A percentile compares a stretch with the other conserved stretches of the same genome.
Evolutionary conservation across 2,113 vertebrate species (phyloP).

Genomic region (Thermophis baileyi): DNA sequence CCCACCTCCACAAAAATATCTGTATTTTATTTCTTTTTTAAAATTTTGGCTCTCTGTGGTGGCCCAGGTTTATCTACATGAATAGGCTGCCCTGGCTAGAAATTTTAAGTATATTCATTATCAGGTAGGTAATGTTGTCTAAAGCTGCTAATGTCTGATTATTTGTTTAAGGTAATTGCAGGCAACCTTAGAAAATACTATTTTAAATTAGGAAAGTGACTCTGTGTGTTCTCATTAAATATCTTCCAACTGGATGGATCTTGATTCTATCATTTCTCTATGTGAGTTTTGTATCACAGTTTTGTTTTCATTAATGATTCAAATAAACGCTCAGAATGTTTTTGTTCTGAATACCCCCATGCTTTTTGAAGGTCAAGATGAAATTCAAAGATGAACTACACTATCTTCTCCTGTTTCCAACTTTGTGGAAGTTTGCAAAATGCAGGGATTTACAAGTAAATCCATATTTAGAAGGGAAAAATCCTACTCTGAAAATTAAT

Average conservation of each 20-base stretch:
- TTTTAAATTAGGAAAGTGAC: neutral
- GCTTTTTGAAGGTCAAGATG: neutral
- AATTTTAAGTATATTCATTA: neutral
- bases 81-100: neutral
- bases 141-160: neutral
- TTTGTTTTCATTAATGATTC: neutral
- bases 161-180: neutral
- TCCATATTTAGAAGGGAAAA: neutral
- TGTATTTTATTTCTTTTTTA: neutral
- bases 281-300: neutral
- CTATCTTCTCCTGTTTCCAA: neutral
- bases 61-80: neutral
- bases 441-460: neutral
- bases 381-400: neutral
- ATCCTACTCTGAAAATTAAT: neutral
- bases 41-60: neutral
- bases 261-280: neutral
- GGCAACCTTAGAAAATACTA: neutral
- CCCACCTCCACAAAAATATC: neutral
- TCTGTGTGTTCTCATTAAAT: neutral
- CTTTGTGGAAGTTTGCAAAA: neutral
- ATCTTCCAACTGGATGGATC: neutral
- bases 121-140: neutral
- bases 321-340: neutral
- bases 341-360: neutral